A percentile compares a stretch with the other conserved stretches of the same genome.
Evolutionary conservation across 2,888 invertebrate genomes (phyloP).

Genomic region (Sphinx pinastri): DNA sequence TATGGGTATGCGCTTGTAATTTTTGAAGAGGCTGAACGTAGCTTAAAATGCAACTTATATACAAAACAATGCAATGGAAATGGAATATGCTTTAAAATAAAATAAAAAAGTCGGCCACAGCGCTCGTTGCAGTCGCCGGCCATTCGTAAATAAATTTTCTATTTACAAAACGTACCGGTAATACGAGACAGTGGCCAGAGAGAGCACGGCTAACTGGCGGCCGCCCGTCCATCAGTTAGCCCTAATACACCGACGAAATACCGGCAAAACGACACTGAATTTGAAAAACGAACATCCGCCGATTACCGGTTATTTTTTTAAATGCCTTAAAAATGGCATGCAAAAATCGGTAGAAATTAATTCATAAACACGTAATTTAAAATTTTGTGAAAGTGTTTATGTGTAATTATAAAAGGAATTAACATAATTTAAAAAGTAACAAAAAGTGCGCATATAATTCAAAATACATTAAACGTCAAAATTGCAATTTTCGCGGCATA

Average conservation of each 20-base stretch:
- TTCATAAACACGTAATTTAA: not conserved
- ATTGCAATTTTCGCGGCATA: slow-evolving; percentile 1
- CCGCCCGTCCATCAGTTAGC: slow-evolving; percentile 51
- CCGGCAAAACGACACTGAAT: slow-evolving; percentile 13
- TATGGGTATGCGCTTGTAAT: too few relatives aligned
- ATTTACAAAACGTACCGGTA: slow-evolving; percentile 60
- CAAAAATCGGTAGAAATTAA: not conserved
- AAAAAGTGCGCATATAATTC: not conserved
- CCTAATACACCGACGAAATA: slow-evolving; percentile 30
- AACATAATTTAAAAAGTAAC: not conserved
- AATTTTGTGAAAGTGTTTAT: not conserved
- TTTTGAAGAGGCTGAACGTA: not conserved
- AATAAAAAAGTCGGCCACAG: slow-evolving; percentile 21
- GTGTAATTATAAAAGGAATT: not conserved
- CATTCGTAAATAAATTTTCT: slow-evolving; percentile 57
- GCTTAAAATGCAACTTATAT: not conserved
- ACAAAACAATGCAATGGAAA: not conserved
- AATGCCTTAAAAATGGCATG: slow-evolving; percentile 15
- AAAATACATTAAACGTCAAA: not conserved
- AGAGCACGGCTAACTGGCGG: slow-evolving; percentile 48
- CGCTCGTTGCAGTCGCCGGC: slow-evolving; percentile 17
- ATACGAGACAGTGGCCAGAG: slow-evolving; percentile 57
- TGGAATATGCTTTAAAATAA: slow-evolving; percentile 12
- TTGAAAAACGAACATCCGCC: slow-evolving; percentile 28
- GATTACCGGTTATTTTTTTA: slow-evolving; percentile 5